Base-by-base conservation (phyloP, 2,113 vertebrate genomes). In the Maccullochella peelii region DNA sequence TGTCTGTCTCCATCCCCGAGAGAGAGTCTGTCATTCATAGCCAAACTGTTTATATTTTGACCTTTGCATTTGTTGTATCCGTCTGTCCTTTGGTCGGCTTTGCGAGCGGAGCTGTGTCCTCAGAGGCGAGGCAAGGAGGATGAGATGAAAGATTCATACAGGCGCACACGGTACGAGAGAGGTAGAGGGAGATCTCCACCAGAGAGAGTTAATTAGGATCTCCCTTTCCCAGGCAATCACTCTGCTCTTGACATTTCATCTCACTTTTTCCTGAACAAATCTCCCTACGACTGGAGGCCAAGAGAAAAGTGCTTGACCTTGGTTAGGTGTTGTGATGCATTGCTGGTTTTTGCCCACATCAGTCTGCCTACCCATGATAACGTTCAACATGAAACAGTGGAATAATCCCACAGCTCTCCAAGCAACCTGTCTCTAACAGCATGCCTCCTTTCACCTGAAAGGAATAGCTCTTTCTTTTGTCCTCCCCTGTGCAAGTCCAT, bases 211-310 rank as follows among this genome's bases (percentile, higher is more conserved):
- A 93, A 94, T 94, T 94, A 93, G 90, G 92, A 92, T 89, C 87
- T 90, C 84, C 86, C 75, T 73, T 87, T 91, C 62, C 88, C 79
- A 57, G 80, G 88, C 92, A 90, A 93, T 94, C 91, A 88, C 79
- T 93, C 93, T 71, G 88, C 88, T 92, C 93, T 92, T 89, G 89
- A 94, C 94, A 93, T 94, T 93, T 94, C 89, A 93, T 91, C 83
- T 88, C 84, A 90, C 82, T 90, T 85, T 92, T 89, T 89, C 86
- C 88, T 18, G 66, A 88, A 88, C 91, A 93, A 90, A 92, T 93
- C 86, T 91, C 88, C 73, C 69, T 65, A 61, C 30, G 36, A 88
- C 86, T 79, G 36, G 66, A 67, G 85, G 77, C 76, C 3, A 4
- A 33, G 33, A 44, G 73, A 59, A 78, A 83, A 90, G 79, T 84